Conservation (phyloP, 2,113 vertebrate genomes). For the Coracopsis vasa region DNA sequence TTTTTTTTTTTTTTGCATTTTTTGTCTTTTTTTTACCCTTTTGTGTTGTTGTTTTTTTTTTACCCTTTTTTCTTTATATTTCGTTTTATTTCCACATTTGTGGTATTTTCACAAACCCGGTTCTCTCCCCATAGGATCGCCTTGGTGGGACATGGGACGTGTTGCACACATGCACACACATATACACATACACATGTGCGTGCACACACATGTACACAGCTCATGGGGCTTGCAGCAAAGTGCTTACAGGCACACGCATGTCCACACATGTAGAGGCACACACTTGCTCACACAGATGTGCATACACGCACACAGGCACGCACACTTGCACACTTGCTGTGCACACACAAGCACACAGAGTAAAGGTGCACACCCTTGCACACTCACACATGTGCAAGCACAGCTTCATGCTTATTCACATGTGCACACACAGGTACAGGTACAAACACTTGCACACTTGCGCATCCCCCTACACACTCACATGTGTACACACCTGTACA, state of each 20-base stretch:
- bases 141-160: background rate
- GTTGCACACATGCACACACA: background rate
- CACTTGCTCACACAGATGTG: too few relatives aligned
- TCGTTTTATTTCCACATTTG: background rate
- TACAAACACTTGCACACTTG: too few relatives aligned
- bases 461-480: background rate
- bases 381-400: too few relatives aligned
- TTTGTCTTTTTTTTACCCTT: background rate
- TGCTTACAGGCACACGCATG: background rate
- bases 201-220: background rate
- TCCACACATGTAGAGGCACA: background rate
- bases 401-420: background rate
- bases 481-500: background rate
- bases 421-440: background rate
- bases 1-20: background rate
- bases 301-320: background rate
- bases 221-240: background rate
- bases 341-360: fast-evolving
- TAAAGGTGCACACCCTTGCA: background rate
- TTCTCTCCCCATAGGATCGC: background rate
- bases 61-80: background rate
- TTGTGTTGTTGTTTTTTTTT: too few relatives aligned
- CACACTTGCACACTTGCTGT: background rate
- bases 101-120: background rate
- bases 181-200: background rate